A percentile compares a stretch with the other conserved stretches of the same genome.
These are phyloP conservation scores for Bujurquina vittata DNA, from an alignment of 2,113 vertebrate genomes.

Conservation along the genomic window DNA sequence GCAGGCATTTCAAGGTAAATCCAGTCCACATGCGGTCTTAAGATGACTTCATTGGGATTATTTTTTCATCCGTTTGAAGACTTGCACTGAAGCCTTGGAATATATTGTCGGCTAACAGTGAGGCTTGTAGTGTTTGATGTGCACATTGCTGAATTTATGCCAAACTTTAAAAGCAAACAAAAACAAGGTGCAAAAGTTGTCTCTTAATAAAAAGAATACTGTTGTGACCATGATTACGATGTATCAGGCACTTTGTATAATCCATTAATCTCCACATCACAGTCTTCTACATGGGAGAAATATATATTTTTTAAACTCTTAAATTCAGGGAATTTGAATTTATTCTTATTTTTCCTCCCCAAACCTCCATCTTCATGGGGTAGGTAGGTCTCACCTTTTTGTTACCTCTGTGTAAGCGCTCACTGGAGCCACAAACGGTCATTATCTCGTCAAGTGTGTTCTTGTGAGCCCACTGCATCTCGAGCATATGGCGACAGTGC, in stretches of 20 bases:
- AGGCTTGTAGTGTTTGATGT: not conserved
- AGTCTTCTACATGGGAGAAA: not conserved
- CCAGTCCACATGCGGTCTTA: fast-evolving
- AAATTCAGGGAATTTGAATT: not conserved
- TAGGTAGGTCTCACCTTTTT: slow-evolving; percentile 35
- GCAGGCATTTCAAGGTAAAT: too few species aligned
- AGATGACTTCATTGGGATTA: fast-evolving
- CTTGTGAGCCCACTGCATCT: slow-evolving; percentile 26
- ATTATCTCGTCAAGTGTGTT: slow-evolving; percentile 39
- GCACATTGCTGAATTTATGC: not conserved
- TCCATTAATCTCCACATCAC: not conserved
- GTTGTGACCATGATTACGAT: not conserved
- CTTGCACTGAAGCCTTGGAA: not conserved
- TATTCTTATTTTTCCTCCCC: not conserved
- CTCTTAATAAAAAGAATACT: not conserved
- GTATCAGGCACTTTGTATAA: not conserved
- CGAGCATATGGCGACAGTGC: slow-evolving; percentile 6
- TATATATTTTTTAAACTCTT: not conserved
- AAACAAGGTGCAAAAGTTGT: not conserved
- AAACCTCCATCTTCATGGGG: not conserved
- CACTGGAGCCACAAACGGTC: not conserved
- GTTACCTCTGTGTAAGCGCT: slow-evolving; percentile 23
- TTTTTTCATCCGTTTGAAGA: not conserved
- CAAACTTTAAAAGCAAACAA: not conserved
- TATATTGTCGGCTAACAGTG: not conserved